Conservation (phyloP, 2,797 vertebrate species). For the Arrhamphus sclerolepis region DNA sequence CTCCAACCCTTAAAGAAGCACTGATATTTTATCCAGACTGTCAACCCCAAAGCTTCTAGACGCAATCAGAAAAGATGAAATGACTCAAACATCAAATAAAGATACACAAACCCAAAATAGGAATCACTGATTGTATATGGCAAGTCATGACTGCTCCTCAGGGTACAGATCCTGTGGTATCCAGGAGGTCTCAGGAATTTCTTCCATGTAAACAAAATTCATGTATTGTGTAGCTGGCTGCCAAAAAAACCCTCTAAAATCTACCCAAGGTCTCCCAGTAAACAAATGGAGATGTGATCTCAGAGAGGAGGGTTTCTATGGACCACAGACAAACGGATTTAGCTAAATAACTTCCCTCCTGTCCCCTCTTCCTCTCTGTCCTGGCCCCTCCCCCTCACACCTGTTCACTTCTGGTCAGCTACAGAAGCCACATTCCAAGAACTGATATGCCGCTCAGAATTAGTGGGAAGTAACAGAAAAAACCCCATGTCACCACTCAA, state of each 20-base stretch:
- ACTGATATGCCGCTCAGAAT: constrained; percentile 17
- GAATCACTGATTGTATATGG: constrained; percentile 49
- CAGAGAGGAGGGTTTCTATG: constrained; percentile 24
- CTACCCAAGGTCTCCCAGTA: neutral
- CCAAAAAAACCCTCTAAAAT: constrained; percentile 10
- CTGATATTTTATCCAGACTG: constrained; percentile 2
- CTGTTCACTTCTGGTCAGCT: constrained; percentile 50
- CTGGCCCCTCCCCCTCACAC: constrained; percentile 54
- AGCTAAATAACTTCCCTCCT: constrained; percentile 56
- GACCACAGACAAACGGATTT: constrained; percentile 37
- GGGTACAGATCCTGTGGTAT: constrained; percentile 39
- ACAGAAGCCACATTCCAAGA: neutral
- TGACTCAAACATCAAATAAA: constrained; percentile 14
- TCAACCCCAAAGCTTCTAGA: neutral
- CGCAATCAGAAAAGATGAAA: constrained; percentile 11
- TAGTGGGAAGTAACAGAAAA: constrained; percentile 1
- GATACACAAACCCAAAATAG: constrained; percentile 53
- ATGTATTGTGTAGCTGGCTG: neutral
- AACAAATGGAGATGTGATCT: constrained; percentile 20
- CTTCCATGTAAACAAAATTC: constrained; percentile 2
- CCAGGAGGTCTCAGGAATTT: constrained; percentile 18
- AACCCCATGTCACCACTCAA: constrained; percentile 14
- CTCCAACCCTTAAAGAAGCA: constrained; percentile 13
- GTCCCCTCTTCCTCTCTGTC: constrained; percentile 52
- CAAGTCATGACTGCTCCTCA: constrained; percentile 48